Conservation (phyloP, 2,888 invertebrate species). For the Phorcus lineatus region DNA sequence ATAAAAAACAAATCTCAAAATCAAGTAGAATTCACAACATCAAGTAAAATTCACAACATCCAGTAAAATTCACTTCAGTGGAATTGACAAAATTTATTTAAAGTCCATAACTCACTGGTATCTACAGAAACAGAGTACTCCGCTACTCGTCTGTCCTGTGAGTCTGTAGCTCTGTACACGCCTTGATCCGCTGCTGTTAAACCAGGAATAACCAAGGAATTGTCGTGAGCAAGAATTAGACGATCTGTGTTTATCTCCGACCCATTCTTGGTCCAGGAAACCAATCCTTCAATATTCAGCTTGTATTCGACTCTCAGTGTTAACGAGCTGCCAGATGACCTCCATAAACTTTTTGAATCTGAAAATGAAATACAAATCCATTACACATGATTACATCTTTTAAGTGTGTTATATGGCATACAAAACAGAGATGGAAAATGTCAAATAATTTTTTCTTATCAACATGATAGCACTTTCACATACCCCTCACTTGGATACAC, state of each 20-base stretch:
- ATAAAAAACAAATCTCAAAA: too few relatives aligned
- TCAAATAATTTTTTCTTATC: neutral
- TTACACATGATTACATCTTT: too few relatives aligned
- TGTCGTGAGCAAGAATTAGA: slow-evolving; percentile 49
- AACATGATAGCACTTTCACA: too few relatives aligned
- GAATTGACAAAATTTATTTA: too few relatives aligned
- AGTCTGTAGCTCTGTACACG: slow-evolving; percentile 44
- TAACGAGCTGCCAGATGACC: slow-evolving; percentile 44
- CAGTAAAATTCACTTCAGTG: too few relatives aligned
- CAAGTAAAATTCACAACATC: too few relatives aligned
- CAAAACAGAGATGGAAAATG: neutral
- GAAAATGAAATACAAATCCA: neutral
- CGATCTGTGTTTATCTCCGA: slow-evolving; percentile 35
- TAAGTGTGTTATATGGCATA: too few relatives aligned
- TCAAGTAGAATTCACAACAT: too few relatives aligned
- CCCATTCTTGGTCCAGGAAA: slow-evolving; percentile 45
- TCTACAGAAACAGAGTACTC: slow-evolving; percentile 45
- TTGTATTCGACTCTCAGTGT: slow-evolving; percentile 43
- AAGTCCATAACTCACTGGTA: slow-evolving; percentile 41
- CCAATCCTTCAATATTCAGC: slow-evolving; percentile 45
- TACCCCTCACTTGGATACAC: too few relatives aligned
- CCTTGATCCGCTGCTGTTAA: slow-evolving; percentile 47
- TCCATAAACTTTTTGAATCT: slow-evolving; percentile 42
- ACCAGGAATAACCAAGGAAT: slow-evolving; percentile 53
- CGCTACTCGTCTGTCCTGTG: slow-evolving; percentile 41